These are phyloP conservation scores for Troilus luridus DNA, from an alignment of 2,888 invertebrate species.

Conservation along the genomic window DNA sequence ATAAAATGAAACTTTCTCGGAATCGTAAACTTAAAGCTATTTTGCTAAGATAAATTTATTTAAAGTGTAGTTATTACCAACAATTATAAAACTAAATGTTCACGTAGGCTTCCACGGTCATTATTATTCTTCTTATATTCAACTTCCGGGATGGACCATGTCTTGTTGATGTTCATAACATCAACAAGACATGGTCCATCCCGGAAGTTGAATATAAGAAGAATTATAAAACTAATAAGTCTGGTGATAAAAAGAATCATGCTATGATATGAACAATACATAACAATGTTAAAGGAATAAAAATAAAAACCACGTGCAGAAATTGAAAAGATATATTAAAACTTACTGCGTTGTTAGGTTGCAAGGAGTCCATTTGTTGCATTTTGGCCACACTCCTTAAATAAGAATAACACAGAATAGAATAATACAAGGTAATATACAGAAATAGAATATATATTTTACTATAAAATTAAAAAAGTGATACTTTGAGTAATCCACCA, in stretches of 20 bases:
- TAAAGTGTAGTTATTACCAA: no score
- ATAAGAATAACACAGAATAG: conserved; percentile 64
- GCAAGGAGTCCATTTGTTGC: conserved; percentile 75
- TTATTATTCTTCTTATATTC: no score
- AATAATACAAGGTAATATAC: background rate
- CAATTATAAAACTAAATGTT: no score
- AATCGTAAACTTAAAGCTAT: background rate
- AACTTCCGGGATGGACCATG: no score
- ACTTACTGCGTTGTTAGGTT: conserved; percentile 75
- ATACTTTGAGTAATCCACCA: conserved; percentile 15
- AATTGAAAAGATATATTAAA: conserved; percentile 26
- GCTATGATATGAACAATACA: background rate
- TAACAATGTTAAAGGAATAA: background rate
- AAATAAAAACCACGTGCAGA: background rate
- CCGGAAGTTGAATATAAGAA: no score
- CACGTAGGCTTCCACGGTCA: no score
- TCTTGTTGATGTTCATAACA: no score
- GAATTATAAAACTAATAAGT: no score
- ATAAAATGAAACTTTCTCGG: background rate
- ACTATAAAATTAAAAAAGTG: conserved; percentile 8
- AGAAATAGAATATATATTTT: background rate
- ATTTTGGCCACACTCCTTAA: conserved; percentile 72
- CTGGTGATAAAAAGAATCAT: background rate
- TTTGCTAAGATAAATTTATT: background rate
- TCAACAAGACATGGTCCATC: no score